phyloP scores from a whole-genome alignment of 1,140 invertebrate genomes.

The Frieseomelitta varia region DNA sequence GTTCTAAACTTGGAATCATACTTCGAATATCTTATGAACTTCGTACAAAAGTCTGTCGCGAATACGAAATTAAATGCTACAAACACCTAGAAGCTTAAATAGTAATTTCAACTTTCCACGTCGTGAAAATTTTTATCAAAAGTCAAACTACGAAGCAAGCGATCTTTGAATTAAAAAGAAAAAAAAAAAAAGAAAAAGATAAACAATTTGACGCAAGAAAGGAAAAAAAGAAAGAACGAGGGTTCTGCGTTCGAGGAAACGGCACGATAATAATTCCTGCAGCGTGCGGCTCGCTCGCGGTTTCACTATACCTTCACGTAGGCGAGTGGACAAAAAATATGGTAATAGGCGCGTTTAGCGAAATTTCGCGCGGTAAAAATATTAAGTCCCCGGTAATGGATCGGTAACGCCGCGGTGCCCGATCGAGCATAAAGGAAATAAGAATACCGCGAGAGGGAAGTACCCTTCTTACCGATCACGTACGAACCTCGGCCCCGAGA shows the following conservation, averaged over 20 bases:
- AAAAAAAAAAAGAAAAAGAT: too few species aligned
- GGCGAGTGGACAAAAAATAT: background rate
- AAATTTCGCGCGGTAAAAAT: constrained; percentile 30
- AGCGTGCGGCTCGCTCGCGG: background rate
- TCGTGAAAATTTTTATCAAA: background rate
- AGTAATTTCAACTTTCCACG: too few species aligned
- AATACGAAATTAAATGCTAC: background rate
- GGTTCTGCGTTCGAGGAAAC: background rate
- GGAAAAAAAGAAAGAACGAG: background rate
- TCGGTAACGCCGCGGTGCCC: constrained; percentile 44
- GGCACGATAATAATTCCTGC: background rate
- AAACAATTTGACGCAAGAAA: background rate
- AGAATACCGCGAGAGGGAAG: constrained; percentile 26
- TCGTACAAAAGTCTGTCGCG: background rate
- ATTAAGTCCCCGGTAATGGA: constrained; percentile 40
- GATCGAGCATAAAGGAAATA: constrained; percentile 55
- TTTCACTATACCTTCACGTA: background rate
- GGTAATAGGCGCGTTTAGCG: constrained; percentile 5
- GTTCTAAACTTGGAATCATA: background rate
- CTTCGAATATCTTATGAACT: background rate
- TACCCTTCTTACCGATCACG: constrained; percentile 65
- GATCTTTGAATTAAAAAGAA: too few species aligned
- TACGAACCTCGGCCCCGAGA: constrained; percentile 52
- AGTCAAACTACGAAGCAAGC: background rate
- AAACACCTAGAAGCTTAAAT: too few species aligned